A percentile compares a stretch with the other conserved stretches of the same genome.
phyloP scores from a whole-genome alignment of 2,888 invertebrate species.

The Malacosoma neustria region DNA sequence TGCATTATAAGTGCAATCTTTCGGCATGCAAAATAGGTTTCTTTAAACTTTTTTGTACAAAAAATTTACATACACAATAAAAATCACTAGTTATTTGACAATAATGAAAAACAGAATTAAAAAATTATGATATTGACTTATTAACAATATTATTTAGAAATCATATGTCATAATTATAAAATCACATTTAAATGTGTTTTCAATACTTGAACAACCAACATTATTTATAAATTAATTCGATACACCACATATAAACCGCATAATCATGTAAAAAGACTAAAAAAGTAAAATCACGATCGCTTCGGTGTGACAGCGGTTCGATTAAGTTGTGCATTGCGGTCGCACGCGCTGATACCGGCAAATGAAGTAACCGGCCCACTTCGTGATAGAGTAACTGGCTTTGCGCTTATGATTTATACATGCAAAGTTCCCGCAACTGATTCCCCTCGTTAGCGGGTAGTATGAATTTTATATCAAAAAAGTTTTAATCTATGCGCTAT shows the following conservation, averaged over 20 bases:
- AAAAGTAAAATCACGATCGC: not conserved
- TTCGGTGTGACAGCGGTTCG: not conserved
- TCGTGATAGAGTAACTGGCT: constrained; percentile 39
- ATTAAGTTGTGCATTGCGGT: not conserved
- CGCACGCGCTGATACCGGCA: constrained; percentile 1
- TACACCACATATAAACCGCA: not conserved
- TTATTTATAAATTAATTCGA: not conserved
- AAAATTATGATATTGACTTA: not conserved
- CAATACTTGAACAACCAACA: too few relatives aligned
- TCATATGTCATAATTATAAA: not conserved
- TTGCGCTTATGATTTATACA: constrained; percentile 16
- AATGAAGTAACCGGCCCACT: constrained; percentile 18
- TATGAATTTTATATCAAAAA: too few relatives aligned
- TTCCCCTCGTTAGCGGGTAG: too few relatives aligned
- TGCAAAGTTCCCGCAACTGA: too few relatives aligned
- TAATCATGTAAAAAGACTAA: not conserved
- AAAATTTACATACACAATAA: too few relatives aligned
- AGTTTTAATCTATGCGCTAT: too few relatives aligned
- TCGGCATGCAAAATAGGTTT: too few relatives aligned
- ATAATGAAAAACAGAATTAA: not conserved
- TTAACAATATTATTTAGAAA: not conserved
- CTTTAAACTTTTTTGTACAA: too few relatives aligned
- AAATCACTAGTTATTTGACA: too few relatives aligned
- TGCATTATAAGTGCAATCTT: too few relatives aligned
- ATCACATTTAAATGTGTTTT: too few relatives aligned